These are phyloP conservation scores for Diplazon laetatorius DNA, from an alignment of 2,888 invertebrate genomes.

Conservation along the genomic window DNA sequence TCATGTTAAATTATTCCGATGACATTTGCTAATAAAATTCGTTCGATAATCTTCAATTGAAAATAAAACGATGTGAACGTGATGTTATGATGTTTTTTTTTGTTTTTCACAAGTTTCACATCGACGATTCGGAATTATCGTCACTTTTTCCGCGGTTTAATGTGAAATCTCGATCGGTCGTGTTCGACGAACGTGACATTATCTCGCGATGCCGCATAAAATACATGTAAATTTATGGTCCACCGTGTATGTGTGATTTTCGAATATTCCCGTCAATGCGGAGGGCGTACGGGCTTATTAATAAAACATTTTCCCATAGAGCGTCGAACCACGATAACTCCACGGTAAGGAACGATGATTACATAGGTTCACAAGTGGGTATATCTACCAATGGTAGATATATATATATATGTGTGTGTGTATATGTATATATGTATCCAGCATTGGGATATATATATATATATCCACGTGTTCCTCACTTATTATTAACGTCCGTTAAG, in stretches of 20 bases:
- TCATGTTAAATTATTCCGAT: no score
- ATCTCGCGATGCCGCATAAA: conserved; percentile 33
- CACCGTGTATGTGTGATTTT: conserved; percentile 55
- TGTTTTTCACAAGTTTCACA: no score
- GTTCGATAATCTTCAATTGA: no score
- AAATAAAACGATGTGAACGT: no score
- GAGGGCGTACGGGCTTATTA: conserved; percentile 60
- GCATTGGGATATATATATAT: background rate
- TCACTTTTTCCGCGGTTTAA: background rate
- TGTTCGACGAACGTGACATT: conserved; percentile 23
- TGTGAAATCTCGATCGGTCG: conserved; percentile 40
- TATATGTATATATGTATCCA: conserved; percentile 45
- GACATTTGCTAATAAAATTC: no score
- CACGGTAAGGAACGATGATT: conserved; percentile 54
- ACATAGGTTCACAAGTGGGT: conserved; percentile 55
- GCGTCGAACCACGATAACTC: conserved; percentile 38
- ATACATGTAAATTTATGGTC: conserved; percentile 54
- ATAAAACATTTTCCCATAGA: conserved; percentile 63
- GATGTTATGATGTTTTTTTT: no score
- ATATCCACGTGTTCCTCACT: conserved; percentile 37
- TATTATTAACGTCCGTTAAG: conserved; percentile 59
- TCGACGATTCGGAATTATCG: background rate
- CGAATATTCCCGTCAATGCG: conserved; percentile 61
- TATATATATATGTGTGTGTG: conserved; percentile 5
- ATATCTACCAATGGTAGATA: conserved; percentile 29